Percentiles rank a stretch among this genome's conserved stretches.
Evolutionary conservation across 2,888 invertebrate genomes (phyloP).

Genomic region (Brassicogethes aeneus): DNA sequence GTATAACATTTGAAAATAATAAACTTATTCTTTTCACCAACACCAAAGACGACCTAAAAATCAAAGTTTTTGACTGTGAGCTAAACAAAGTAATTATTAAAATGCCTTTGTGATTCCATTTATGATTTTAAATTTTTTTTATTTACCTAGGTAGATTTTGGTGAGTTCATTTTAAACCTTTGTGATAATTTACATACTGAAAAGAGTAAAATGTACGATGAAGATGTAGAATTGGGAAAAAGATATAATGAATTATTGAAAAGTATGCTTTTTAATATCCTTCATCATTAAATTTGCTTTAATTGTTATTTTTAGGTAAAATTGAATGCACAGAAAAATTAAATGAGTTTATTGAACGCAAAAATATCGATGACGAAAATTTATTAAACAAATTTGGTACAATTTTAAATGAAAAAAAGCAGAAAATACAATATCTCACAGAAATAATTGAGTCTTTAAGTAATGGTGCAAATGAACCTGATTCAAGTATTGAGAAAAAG

Average conservation of each 20-base stretch:
- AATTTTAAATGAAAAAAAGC: slow-evolving; percentile 35
- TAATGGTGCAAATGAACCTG: too few relatives aligned
- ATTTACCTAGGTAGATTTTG: slow-evolving; percentile 19
- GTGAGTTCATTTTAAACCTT: slow-evolving; percentile 13
- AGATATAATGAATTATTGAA: slow-evolving; percentile 5
- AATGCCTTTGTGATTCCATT: too few relatives aligned
- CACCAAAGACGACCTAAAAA: too few relatives aligned
- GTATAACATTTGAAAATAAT: too few relatives aligned
- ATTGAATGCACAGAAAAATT: slow-evolving; percentile 18
- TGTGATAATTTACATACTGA: slow-evolving; percentile 14
- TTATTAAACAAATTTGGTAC: slow-evolving; percentile 30
- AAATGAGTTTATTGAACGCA: slow-evolving; percentile 22
- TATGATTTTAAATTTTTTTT: too few relatives aligned
- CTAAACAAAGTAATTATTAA: too few relatives aligned
- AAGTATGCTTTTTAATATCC: slow-evolving; percentile 4
- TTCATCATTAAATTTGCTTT: not conserved
- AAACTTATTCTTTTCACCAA: too few relatives aligned
- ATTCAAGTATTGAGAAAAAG: too few relatives aligned
- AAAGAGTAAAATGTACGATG: slow-evolving; percentile 1
- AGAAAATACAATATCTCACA: slow-evolving; percentile 31
- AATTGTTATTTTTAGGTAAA: slow-evolving; percentile 4
- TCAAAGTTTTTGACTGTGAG: too few relatives aligned
- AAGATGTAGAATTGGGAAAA: slow-evolving; percentile 2
- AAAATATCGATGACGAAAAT: slow-evolving; percentile 24
- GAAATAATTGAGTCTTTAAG: slow-evolving; percentile 29